Base-by-base conservation (phyloP, 2,888 invertebrate species). In the Sinotaia quadrata region DNA sequence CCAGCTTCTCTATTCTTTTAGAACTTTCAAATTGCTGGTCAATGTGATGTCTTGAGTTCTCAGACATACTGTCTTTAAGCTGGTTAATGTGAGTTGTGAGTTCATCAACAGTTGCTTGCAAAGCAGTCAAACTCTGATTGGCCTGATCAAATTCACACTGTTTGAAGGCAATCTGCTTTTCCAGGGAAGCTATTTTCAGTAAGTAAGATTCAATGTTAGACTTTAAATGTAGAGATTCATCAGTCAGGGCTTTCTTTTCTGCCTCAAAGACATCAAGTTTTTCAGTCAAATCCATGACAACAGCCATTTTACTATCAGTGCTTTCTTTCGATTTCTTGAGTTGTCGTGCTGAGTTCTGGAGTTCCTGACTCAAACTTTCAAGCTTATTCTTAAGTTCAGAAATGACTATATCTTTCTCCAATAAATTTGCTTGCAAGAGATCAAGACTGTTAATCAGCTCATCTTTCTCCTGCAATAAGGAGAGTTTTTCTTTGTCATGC, bases 1-100 rank as follows among this genome's bases (percentile, higher is more conserved):
- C 62, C 27, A 73, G 66, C 27, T 63, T 67, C 31, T 73, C 71
- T 10, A 72, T 59, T 44, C 58, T 56, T 10, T 61, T 68, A 18
- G 63, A 62, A 34, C 69, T 67, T 41, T 69, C 58, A 61, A 72
- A 68, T 10, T 71, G 61, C 8, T 37, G 21, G 18, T 65, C 65
- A 8, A 15, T 18, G n/a, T 65, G 44, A 2, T 44, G 33, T 31
- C 12, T 56, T 27, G 65, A 54, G 3, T 67, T 66, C 44, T 74
- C 72, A 37, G 61, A 47, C n/a, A 63, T 62, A 21, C 21, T 36
- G 18, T 71, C 68, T 24, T 65, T 41, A 24, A 56, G 65, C 29
- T 56, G 37, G 18, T 59, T 36, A 24, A 75, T 49, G 18, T 73
- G 68, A 54, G 57, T 41, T 15, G 70, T 63, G n/a, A 73, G 49